phyloP scores from a whole-genome alignment of 2,888 invertebrate genomes.

The Iphiclides podalirius region DNA sequence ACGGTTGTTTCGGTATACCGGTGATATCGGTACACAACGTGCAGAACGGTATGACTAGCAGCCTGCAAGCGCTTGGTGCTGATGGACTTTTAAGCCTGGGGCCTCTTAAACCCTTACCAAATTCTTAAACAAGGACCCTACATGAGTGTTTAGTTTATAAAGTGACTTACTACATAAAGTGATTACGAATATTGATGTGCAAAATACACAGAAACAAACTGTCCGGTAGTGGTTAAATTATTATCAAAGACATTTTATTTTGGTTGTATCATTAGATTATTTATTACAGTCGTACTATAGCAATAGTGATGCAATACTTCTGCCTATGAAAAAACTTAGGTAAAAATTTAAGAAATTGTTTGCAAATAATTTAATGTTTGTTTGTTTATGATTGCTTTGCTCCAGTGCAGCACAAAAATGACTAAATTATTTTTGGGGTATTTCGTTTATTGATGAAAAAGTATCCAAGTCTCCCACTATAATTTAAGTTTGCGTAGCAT shows the following conservation, averaged over 20 bases:
- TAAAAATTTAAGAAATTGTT: too few relatives aligned
- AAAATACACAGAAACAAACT: not conserved
- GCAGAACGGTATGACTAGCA: slow-evolving; percentile 78
- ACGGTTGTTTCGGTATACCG: slow-evolving; percentile 85
- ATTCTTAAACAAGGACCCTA: slow-evolving; percentile 42
- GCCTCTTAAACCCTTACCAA: slow-evolving; percentile 82
- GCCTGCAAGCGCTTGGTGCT: slow-evolving; percentile 83
- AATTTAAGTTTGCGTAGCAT: not conserved
- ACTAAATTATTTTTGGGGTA: too few relatives aligned
- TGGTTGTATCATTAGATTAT: slow-evolving; percentile 2
- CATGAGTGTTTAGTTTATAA: not conserved
- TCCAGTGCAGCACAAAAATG: too few relatives aligned
- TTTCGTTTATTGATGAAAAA: too few relatives aligned
- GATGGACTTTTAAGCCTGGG: slow-evolving; percentile 86
- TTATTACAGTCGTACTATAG: slow-evolving; percentile 7
- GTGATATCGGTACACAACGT: slow-evolving; percentile 84
- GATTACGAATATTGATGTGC: not conserved
- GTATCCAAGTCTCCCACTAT: not conserved
- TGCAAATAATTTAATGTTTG: too few relatives aligned
- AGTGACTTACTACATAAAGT: too few relatives aligned
- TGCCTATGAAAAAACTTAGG: too few relatives aligned
- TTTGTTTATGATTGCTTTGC: too few relatives aligned
- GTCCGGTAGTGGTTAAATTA: not conserved
- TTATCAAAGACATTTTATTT: not conserved
- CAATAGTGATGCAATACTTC: not conserved